phyloP scores from a whole-genome alignment of 2,797 vertebrate species.

The Tadarida brasiliensis region DNA sequence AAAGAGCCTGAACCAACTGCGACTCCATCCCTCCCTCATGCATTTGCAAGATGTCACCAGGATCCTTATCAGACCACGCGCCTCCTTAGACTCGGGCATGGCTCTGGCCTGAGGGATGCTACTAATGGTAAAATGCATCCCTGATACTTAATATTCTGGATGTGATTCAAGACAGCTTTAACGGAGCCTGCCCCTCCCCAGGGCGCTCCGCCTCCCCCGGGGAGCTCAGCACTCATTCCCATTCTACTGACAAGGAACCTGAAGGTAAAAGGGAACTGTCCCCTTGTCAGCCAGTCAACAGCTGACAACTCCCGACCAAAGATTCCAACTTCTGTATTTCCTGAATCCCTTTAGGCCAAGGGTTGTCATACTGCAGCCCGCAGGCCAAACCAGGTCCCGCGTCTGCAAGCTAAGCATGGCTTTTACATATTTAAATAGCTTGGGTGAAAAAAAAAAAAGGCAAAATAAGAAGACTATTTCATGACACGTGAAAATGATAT shows the following conservation, averaged over 20 bases:
- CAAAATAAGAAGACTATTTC: not conserved
- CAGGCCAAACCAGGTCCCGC: not conserved
- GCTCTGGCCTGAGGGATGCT: not conserved
- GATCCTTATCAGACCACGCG: not conserved
- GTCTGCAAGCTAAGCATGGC: not conserved
- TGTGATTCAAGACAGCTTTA: not conserved
- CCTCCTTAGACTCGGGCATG: not conserved
- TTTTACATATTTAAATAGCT: not conserved
- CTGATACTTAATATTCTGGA: not conserved
- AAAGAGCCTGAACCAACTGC: not conserved
- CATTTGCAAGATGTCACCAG: not conserved
- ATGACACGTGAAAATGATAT: not conserved
- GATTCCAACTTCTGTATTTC: not conserved
- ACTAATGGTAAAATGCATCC: not conserved
- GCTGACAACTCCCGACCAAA: not conserved
- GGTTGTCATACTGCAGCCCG: not conserved
- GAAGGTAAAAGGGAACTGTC: not conserved
- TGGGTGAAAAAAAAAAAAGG: not conserved
- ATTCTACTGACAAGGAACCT: not conserved
- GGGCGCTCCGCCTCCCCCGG: not conserved
- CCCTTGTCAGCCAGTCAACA: not conserved
- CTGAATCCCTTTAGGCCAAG: not conserved
- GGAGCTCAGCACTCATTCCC: not conserved
- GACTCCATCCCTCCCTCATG: not conserved
- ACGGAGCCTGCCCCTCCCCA: not conserved